phyloP scores from a whole-genome alignment of 2,797 vertebrate species.

The Silurus lanzhouensis region DNA sequence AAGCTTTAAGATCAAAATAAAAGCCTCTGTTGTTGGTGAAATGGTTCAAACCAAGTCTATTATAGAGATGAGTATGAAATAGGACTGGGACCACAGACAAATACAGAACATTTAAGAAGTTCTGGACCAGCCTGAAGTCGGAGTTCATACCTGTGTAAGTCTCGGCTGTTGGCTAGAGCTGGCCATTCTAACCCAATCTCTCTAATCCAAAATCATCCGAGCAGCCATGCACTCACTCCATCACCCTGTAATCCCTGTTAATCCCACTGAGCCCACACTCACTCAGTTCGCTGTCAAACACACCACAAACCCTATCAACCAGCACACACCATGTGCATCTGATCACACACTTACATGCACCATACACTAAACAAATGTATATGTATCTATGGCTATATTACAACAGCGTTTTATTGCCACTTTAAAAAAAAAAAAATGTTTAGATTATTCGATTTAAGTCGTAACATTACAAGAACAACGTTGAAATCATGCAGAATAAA shows the following conservation, averaged over 20 bases:
- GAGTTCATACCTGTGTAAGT: conserved; percentile 67
- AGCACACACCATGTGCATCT: conserved; percentile 55
- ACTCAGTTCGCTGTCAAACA: conserved; percentile 75
- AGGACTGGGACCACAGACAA: neutral
- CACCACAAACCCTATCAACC: conserved; percentile 75
- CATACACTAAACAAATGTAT: neutral
- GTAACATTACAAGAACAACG: too few species aligned
- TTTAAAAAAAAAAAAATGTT: too few species aligned
- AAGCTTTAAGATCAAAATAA: neutral
- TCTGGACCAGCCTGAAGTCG: conserved; percentile 21
- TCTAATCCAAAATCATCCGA: conserved; percentile 81
- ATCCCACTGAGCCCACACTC: conserved; percentile 77
- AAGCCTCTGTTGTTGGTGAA: too few species aligned
- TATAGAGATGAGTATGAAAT: neutral
- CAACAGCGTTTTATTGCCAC: too few species aligned
- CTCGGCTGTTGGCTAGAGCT: conserved; percentile 74
- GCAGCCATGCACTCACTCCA: conserved; percentile 80
- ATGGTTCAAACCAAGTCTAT: neutral
- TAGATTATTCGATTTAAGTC: too few species aligned
- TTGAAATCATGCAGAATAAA: too few species aligned
- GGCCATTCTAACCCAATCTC: conserved; percentile 76
- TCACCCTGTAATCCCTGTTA: conserved; percentile 82
- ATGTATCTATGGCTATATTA: too few species aligned
- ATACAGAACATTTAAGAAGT: neutral
- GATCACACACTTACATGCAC: conserved; percentile 33